These are phyloP conservation scores for Troides helena DNA, from an alignment of 2,888 invertebrate species.

Conservation along the genomic window DNA sequence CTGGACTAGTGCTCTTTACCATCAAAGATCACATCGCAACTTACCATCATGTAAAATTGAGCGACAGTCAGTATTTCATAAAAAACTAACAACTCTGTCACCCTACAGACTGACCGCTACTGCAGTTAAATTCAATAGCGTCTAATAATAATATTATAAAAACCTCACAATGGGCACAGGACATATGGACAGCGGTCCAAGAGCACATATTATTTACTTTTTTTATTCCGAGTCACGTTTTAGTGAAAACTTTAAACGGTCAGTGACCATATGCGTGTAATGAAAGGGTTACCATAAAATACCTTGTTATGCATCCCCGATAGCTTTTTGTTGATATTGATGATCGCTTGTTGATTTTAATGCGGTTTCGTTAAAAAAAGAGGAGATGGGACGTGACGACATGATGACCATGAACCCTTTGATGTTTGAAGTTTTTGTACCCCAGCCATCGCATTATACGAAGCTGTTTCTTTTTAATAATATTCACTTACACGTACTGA, in stretches of 20 bases:
- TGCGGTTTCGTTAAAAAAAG: constrained; percentile 6
- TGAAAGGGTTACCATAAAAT: constrained; percentile 27
- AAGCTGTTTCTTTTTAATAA: background rate
- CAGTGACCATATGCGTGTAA: constrained; percentile 51
- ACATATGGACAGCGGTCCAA: constrained; percentile 53
- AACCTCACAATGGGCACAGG: constrained; percentile 39
- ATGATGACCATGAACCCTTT: background rate
- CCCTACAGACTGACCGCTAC: constrained; percentile 51
- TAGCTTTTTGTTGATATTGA: constrained; percentile 43
- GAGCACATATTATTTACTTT: constrained; percentile 40
- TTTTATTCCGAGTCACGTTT: constrained; percentile 46
- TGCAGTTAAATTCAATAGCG: constrained; percentile 43
- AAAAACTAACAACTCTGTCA: constrained; percentile 33
- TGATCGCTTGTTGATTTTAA: constrained; percentile 34
- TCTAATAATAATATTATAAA: constrained; percentile 54
- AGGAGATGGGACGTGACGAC: constrained; percentile 25
- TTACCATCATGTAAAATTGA: too few species aligned
- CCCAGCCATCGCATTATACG: background rate
- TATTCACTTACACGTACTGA: too few species aligned
- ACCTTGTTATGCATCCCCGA: constrained; percentile 53
- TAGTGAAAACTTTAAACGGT: constrained; percentile 39
- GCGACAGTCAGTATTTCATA: background rate
- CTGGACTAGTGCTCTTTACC: too few species aligned
- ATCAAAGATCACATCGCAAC: too few species aligned
- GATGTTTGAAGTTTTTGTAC: background rate